phyloP scores from a whole-genome alignment of 2,888 invertebrate species.

The Nephrotoma flavescens region DNA sequence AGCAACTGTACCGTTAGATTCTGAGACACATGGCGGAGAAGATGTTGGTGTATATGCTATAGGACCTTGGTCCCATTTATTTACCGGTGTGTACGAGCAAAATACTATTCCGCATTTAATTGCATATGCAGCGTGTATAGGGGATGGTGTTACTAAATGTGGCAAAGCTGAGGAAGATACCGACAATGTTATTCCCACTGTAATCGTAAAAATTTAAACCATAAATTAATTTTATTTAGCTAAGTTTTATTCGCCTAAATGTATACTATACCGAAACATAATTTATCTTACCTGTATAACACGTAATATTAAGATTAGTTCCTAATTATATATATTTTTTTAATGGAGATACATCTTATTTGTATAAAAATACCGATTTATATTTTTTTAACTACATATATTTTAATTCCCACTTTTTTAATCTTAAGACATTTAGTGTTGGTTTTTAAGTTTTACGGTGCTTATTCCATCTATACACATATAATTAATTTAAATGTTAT shows the following conservation, averaged over 20 bases:
- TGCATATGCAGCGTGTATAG: slow-evolving; percentile 27
- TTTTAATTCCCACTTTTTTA: no score
- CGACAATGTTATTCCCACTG: slow-evolving; percentile 53
- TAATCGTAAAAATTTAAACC: no score
- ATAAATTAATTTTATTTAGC: no score
- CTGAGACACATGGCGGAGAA: slow-evolving; percentile 62
- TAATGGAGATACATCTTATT: no score
- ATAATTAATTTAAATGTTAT: no score
- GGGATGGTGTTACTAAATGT: slow-evolving; percentile 40
- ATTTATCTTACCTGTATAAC: not conserved
- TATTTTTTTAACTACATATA: no score
- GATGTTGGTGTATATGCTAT: slow-evolving; percentile 59
- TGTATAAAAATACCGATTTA: no score
- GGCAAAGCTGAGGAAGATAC: slow-evolving; percentile 35
- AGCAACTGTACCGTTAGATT: slow-evolving; percentile 41
- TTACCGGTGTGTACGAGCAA: slow-evolving; percentile 43
- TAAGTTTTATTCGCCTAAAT: not conserved
- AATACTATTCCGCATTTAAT: slow-evolving; percentile 38
- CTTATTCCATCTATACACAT: no score
- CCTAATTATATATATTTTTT: not conserved
- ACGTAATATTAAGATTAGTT: not conserved
- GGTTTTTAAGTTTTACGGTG: no score
- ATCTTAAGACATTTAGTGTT: no score
- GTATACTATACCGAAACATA: not conserved
- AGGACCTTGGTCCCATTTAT: slow-evolving; percentile 45